These are phyloP conservation scores for Drosophila sordidula DNA, from an alignment of 2,888 invertebrate species.

Conservation along the genomic window DNA sequence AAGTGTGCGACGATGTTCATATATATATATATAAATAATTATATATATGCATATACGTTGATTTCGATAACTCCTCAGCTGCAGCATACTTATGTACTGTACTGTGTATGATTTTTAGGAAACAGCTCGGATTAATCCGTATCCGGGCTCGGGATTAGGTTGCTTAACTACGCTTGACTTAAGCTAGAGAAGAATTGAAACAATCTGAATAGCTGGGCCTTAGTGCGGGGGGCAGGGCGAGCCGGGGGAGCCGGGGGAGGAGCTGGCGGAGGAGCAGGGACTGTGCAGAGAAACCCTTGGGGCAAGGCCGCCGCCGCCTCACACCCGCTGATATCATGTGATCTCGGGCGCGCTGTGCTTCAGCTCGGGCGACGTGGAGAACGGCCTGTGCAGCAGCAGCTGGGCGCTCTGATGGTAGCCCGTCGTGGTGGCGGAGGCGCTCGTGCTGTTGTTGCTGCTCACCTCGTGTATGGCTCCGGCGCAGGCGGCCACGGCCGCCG, in stretches of 20 bases:
- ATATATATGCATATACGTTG: conserved; percentile 22
- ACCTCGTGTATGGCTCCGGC: conserved; percentile 25
- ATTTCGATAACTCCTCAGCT: conserved; percentile 24
- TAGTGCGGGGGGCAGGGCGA: conserved; percentile 44
- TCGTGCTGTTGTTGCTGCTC: conserved; percentile 53
- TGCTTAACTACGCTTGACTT: conserved; percentile 65
- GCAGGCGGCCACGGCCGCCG: conserved; percentile 53
- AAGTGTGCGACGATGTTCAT: conserved; percentile 67
- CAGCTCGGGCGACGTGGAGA: conserved; percentile 85
- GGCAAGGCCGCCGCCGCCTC: conserved; percentile 40
- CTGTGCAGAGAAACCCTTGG: conserved; percentile 47
- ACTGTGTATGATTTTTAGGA: conserved; percentile 24
- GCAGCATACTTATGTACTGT: conserved; percentile 3
- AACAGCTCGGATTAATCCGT: conserved; percentile 14
- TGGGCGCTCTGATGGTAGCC: conserved; percentile 79
- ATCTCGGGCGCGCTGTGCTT: conserved; percentile 82
- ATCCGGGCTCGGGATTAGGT: conserved; percentile 16
- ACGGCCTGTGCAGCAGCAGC: conserved; percentile 84
- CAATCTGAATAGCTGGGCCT: conserved; percentile 75
- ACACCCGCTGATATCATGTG: conserved; percentile 82
- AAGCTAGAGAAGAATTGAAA: conserved; percentile 69
- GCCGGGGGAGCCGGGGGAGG: not conserved
- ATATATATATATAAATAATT: conserved; percentile 20
- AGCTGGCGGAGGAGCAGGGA: conserved; percentile 6
- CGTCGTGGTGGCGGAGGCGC: conserved; percentile 67